Percentiles rank a stretch among this genome's conserved stretches.
Conservation (phyloP, 1,140 invertebrate species). For the Spodoptera frugiperda region DNA sequence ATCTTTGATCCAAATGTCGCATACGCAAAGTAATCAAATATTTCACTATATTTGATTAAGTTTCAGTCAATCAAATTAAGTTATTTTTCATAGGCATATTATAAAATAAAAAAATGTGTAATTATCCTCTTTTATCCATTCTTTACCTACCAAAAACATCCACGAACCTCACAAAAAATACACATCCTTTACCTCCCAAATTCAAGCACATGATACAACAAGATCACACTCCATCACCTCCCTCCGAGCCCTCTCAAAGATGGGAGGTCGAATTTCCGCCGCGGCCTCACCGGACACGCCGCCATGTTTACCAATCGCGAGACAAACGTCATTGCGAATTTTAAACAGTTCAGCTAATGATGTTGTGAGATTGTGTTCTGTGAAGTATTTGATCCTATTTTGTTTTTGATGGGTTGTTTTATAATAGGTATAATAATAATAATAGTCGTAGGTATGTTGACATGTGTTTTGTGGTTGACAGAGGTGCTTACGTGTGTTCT, state of each 20-base stretch:
- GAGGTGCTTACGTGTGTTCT: no score
- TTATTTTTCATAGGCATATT: no score
- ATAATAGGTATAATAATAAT: no score
- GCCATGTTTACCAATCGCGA: conserved; percentile 84
- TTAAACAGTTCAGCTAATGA: conserved; percentile 74
- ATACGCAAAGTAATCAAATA: no score
- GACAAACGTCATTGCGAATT: conserved; percentile 76
- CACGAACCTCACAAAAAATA: not conserved
- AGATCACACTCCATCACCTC: conserved; percentile 41
- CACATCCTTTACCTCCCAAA: not conserved
- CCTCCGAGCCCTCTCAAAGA: conserved; percentile 1
- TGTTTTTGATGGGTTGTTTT: not conserved
- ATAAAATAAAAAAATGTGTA: no score
- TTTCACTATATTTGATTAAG: no score
- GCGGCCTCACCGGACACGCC: conserved; percentile 78
- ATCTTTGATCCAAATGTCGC: no score
- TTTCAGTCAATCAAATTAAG: no score
- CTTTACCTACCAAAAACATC: no score
- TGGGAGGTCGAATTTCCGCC: conserved; percentile 79
- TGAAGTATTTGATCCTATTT: not conserved
- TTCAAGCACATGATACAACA: conserved; percentile 23
- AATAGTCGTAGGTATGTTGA: no score
- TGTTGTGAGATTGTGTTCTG: conserved; percentile 45
- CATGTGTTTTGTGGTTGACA: no score
- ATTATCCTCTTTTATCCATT: no score